Evolutionary conservation across 2,888 invertebrate genomes (phyloP), one percentile per base, ranked within the genome.

Genomic region (Acronicta aceris): DNA sequence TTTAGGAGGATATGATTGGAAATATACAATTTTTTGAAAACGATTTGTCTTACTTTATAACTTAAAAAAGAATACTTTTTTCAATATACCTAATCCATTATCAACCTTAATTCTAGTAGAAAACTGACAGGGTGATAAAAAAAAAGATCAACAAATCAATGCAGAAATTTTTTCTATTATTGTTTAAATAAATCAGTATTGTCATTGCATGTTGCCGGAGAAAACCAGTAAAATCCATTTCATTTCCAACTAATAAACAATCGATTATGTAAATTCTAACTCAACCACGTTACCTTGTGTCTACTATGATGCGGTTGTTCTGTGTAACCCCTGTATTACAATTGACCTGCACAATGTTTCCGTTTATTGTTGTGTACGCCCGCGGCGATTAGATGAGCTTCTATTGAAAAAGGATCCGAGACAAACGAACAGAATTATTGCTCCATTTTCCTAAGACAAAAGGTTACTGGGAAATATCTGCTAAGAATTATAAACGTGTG

Each of bases 391-490:
- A 69, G 50, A 65, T 53, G 21, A 45, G 47, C 53, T 57, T 45
- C 43, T 15, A 57, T 65, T 70, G 56, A 57, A 70, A 61, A 65
- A 47, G 36, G 56, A 71, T 68, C 68, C 27, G 56, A 59, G 21
- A n/a, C 41, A 59, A 62, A 45, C 42, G 16, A 48, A 12, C 13
- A 36, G 33, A 40, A 58, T 59, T 70, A 69, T 74, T 74, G 59
- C 53, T 57, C 51, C 70, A 69, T 56, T 57, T 57, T 74, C 62
- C 43, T 25, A 9, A 63, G 63, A 63, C 63, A 71, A 69, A 67
- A 55, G 48, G 6, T 46, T 43, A 38, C 25, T 45, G 15, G 30
- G 38, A 55, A 58, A 68, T 41, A 49, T 42, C 49, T 21, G 38
- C 27, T 56, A 45, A 65, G 48, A 52, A 72, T 72, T 66, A 59